Evolutionary conservation across 2,888 invertebrate species (phyloP).

Genomic region (Hypselothyrea guttata): DNA sequence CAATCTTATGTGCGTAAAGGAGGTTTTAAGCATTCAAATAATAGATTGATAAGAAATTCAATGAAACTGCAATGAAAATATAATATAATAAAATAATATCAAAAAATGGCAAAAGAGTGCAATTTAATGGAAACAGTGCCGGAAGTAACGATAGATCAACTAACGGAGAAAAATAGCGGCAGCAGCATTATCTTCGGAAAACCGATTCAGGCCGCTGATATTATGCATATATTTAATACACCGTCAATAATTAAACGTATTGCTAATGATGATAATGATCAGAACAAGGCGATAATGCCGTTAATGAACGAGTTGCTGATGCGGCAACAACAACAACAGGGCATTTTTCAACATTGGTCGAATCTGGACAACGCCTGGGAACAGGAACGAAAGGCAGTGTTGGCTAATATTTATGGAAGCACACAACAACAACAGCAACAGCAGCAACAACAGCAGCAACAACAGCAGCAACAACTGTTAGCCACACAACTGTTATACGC

Average conservation of each 20-base stretch:
- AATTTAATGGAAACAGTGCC: too few relatives aligned
- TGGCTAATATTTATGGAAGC: constrained; percentile 39
- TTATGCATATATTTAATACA: constrained; percentile 43
- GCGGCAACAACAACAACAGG: constrained; percentile 60
- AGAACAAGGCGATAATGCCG: constrained; percentile 22
- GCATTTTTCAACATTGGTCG: constrained; percentile 50
- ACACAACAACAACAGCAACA: constrained; percentile 36
- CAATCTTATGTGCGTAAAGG: too few relatives aligned
- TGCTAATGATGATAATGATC: neutral
- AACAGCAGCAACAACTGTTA: constrained; percentile 48
- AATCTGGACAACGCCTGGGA: constrained; percentile 38
- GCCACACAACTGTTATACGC: constrained; percentile 76
- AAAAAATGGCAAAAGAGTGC: too few relatives aligned
- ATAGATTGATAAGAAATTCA: neutral
- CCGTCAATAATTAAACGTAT: constrained; percentile 7
- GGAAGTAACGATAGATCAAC: too few relatives aligned
- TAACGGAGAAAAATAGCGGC: too few relatives aligned
- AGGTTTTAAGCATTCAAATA: too few relatives aligned
- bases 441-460: constrained; percentile 44
- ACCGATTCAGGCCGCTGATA: constrained; percentile 21
- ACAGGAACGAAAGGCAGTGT: constrained; percentile 24
- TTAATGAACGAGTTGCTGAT: constrained; percentile 59
- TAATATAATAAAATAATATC: neutral
- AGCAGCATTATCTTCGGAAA: constrained; percentile 10
- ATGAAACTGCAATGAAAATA: neutral